Conservation (phyloP, 2,113 vertebrate species). For the Heterochromis multidens region DNA sequence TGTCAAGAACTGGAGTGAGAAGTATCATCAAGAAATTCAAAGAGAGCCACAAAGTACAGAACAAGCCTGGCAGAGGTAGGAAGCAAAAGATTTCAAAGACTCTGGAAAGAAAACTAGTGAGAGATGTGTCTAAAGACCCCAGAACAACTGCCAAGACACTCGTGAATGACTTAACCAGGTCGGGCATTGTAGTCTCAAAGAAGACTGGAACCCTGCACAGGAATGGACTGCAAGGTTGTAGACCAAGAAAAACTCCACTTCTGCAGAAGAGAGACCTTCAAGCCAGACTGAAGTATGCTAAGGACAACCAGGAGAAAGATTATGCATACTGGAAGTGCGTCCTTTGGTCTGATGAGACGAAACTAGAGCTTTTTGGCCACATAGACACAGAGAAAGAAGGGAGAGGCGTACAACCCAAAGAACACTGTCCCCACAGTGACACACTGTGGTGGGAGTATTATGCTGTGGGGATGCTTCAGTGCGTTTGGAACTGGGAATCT, state of each 20-base stretch:
- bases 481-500: background rate
- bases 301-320: background rate
- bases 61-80: background rate
- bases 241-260: background rate
- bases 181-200: background rate
- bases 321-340: background rate
- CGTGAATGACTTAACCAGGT: background rate
- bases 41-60: background rate
- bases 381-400: background rate
- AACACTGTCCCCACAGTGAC: background rate
- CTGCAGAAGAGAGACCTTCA: background rate
- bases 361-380: background rate
- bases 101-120: background rate
- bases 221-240: background rate
- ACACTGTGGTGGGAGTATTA: background rate
- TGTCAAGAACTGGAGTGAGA: too few relatives aligned
- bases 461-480: background rate
- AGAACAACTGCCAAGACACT: background rate
- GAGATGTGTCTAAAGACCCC: background rate
- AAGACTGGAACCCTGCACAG: background rate
- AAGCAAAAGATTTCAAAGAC: background rate
- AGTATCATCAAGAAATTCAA: background rate
- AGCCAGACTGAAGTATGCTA: background rate
- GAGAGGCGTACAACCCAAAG: background rate
- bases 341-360: background rate